Percentiles rank a stretch among this genome's conserved stretches.
phyloP scores from a whole-genome alignment of 2,113 vertebrate species.

The Saguinus midas region DNA sequence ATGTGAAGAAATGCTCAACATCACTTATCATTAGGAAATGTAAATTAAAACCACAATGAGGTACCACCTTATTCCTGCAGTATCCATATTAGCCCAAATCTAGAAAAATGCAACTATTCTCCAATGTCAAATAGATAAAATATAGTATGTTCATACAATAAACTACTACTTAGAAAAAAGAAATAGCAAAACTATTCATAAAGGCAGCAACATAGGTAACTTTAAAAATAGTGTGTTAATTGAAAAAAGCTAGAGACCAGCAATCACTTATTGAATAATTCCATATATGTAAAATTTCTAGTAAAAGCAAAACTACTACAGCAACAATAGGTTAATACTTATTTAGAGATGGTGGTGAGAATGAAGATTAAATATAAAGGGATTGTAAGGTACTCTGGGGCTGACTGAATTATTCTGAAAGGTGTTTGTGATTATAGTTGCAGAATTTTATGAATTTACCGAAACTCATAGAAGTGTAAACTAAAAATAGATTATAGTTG shows the following conservation, averaged over 20 bases:
- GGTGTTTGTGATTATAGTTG: not conserved
- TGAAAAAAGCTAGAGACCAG: not conserved
- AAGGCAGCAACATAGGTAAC: not conserved
- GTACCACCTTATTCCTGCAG: not conserved
- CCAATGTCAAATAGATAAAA: not conserved
- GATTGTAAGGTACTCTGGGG: not conserved
- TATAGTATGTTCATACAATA: not conserved
- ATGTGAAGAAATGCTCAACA: not conserved
- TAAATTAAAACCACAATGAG: not conserved
- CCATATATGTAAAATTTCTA: not conserved
- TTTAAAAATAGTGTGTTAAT: not conserved
- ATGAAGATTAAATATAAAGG: not conserved
- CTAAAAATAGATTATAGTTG: not conserved
- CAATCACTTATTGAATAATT: not conserved
- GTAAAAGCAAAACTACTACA: not conserved
- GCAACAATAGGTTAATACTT: not conserved
- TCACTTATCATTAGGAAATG: not conserved
- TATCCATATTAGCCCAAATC: not conserved
- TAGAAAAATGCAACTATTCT: not conserved
- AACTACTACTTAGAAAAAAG: not conserved
- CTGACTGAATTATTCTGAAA: not conserved
- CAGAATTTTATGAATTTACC: not conserved
- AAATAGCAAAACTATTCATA: not conserved
- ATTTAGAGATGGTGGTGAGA: not conserved
- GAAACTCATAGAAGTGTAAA: not conserved